phyloP scores from a whole-genome alignment of 2,888 invertebrate genomes.

The Metallyticus violacea region DNA sequence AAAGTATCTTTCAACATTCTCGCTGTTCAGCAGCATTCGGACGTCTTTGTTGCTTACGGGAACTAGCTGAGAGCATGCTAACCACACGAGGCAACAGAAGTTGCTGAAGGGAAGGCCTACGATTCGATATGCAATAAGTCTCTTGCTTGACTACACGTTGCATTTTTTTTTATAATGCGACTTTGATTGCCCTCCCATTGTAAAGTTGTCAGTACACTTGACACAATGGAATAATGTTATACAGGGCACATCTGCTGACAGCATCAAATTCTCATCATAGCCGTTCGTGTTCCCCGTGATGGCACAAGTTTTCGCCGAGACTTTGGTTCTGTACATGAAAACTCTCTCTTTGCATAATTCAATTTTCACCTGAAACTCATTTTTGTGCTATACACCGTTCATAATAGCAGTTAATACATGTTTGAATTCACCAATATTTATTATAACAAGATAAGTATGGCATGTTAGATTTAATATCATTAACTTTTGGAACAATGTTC shows the following conservation, averaged over 20 bases:
- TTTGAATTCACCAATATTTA: too few relatives aligned
- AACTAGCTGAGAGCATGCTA: background rate
- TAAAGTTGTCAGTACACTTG: background rate
- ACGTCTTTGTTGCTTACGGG: too few relatives aligned
- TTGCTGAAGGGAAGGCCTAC: background rate
- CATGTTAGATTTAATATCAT: too few relatives aligned
- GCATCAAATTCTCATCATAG: background rate
- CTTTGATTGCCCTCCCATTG: background rate
- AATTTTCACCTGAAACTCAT: too few relatives aligned
- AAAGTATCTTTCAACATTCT: too few relatives aligned
- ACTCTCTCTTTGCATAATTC: too few relatives aligned
- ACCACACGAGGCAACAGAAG: background rate
- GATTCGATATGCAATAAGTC: background rate
- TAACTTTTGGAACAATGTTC: too few relatives aligned
- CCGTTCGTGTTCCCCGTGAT: too few relatives aligned
- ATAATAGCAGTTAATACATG: too few relatives aligned
- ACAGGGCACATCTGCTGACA: background rate
- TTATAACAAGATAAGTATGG: too few relatives aligned
- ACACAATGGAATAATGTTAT: background rate
- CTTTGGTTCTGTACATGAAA: background rate
- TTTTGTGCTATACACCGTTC: too few relatives aligned
- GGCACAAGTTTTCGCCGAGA: background rate
- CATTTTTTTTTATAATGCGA: conserved; percentile 1
- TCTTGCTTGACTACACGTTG: background rate
- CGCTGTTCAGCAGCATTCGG: too few relatives aligned